These are phyloP conservation scores for Drosophila lini DNA, from an alignment of 1,140 invertebrate species.

Conservation along the genomic window DNA sequence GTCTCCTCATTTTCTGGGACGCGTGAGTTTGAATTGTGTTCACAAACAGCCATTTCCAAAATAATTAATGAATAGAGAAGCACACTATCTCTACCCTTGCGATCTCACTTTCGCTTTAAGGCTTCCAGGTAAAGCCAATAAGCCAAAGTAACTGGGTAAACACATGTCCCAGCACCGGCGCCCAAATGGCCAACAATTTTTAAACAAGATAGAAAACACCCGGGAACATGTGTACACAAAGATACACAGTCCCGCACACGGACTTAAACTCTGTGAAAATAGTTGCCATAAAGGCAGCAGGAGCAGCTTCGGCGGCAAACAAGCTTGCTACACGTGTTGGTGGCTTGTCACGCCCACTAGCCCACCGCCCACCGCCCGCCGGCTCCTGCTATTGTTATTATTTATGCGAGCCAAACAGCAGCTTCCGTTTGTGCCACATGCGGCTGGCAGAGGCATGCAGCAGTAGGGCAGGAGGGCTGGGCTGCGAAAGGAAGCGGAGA, in stretches of 20 bases:
- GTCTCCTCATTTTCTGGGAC: not conserved
- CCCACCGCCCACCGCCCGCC: constrained; percentile 1
- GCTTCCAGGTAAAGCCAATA: constrained; percentile 60
- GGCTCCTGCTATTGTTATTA: constrained; percentile 68
- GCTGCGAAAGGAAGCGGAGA: constrained; percentile 61
- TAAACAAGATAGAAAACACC: constrained; percentile 62
- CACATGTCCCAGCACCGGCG: constrained; percentile 54
- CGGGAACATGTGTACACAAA: constrained; percentile 54
- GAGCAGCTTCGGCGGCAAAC: constrained; percentile 26
- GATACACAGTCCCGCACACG: constrained; percentile 46
- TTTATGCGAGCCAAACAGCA: constrained; percentile 82
- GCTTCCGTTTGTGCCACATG: constrained; percentile 81
- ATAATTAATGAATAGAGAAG: constrained; percentile 29
- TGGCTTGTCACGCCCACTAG: constrained; percentile 57
- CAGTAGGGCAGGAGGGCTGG: constrained; percentile 26
- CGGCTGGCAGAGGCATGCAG: constrained; percentile 55
- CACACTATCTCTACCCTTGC: not conserved
- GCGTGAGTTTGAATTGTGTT: constrained; percentile 4
- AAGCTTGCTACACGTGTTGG: constrained; percentile 75
- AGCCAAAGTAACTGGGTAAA: constrained; percentile 60
- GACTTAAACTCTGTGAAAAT: constrained; percentile 57
- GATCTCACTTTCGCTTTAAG: constrained; percentile 31
- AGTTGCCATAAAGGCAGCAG: constrained; percentile 66
- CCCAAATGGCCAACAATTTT: constrained; percentile 66
- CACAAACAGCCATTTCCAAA: not conserved